Evolutionary conservation across 1,140 invertebrate genomes (phyloP).

Genomic region (Ectropis grisescens): DNA sequence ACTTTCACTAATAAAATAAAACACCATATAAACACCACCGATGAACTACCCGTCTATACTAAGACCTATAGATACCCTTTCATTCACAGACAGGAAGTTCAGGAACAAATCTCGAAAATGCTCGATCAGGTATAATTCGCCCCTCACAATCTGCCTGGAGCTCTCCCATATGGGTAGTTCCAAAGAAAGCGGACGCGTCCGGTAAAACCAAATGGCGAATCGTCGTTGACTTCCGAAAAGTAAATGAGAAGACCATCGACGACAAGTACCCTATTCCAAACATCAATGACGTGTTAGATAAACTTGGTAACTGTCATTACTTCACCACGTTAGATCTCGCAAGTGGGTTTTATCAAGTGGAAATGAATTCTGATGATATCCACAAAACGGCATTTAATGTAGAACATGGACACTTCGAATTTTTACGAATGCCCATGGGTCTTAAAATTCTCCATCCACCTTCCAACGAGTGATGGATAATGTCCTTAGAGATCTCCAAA

Average conservation of each 20-base stretch:
- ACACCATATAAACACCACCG: constrained; percentile 1
- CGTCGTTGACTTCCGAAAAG: constrained; percentile 34
- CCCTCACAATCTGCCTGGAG: too few relatives aligned
- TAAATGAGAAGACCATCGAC: constrained; percentile 52
- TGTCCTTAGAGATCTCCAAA: constrained; percentile 2
- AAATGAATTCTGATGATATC: not conserved
- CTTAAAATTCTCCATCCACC: constrained; percentile 3
- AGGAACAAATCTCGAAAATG: not conserved
- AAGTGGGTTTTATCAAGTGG: constrained; percentile 1
- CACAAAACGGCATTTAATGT: constrained; percentile 6
- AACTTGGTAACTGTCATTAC: not conserved
- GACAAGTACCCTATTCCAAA: constrained; percentile 57
- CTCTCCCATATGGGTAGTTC: too few relatives aligned
- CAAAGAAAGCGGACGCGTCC: constrained; percentile 1
- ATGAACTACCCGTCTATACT: constrained; percentile 1
- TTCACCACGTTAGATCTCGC: too few relatives aligned
- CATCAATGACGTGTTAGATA: constrained; percentile 18
- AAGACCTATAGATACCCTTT: constrained; percentile 1
- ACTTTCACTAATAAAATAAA: too few relatives aligned
- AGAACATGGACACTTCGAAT: constrained; percentile 5
- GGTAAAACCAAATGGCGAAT: constrained; percentile 3
- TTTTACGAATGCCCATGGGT: constrained; percentile 5
- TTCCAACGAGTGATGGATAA: constrained; percentile 3
- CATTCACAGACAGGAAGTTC: not conserved
- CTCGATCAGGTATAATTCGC: not conserved